Evolutionary conservation across 1,140 invertebrate species (phyloP), one percentile per base, ranked within the genome.

Genomic region (Panulirus ornatus): DNA sequence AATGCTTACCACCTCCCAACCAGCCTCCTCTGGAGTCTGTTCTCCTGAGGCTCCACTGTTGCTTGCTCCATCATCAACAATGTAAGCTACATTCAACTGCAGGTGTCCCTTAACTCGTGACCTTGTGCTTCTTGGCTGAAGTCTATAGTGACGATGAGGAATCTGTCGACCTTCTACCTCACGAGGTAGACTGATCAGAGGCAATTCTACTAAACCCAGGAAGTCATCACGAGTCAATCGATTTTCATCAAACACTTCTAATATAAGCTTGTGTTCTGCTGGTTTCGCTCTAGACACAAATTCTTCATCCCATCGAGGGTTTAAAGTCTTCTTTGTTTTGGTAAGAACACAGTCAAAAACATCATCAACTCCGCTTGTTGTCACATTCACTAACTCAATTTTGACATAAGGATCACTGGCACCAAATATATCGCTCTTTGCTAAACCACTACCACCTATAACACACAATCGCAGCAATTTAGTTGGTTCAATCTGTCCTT

Each of bases 241-340:
- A 95, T 99, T 99, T 94, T 99, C 98, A 95, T 99, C 98, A 95
- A 99, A 99, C 92, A 99, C 98, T 96, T 99, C 98, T 93, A 99
- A 95, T 27, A 99, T 96, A 91, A 99, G 94, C 94, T 98, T 98
- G 94, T 99, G 98, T 94, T 98, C 97, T 87, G 95, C 94, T 40
- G 98, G 98, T 93, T 98, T 98, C 16, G 99, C 91, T 94, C 97
- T 95, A 94, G 99, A 98, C 94, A 98, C 95, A 94, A 99, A 99
- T 95, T 99, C 98, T 95, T 99, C 98, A 94, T 98, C 97, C 98
- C 98, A 99, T 94, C 96, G 95, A 93, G 98, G 98, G 96, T 99
- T 99, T 90, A 99, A 94, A 91, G 98, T 98, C 95, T 99, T 99
- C 94, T 98, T 99, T 78, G 98, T 99, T 95, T 98, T 97, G 75